phyloP scores from a whole-genome alignment of 1,140 invertebrate species.

The Tetraneura akinire region DNA sequence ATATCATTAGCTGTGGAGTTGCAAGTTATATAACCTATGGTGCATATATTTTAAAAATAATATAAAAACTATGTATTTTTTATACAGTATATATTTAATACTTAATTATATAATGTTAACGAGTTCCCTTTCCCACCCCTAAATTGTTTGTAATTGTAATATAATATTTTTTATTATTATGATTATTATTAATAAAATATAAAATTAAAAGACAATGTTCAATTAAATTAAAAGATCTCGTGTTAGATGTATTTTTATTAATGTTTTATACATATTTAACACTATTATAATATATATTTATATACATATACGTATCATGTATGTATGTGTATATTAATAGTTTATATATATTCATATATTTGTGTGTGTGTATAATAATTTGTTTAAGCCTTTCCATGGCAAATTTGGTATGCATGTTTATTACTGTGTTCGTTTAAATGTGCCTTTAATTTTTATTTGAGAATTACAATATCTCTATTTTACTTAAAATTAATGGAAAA shows the following conservation, averaged over 20 bases:
- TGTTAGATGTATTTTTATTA: slow-evolving; percentile 50
- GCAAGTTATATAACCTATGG: slow-evolving; percentile 29
- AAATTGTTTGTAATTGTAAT: slow-evolving; percentile 36
- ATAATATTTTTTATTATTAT: slow-evolving; percentile 18
- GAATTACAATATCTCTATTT: slow-evolving; percentile 20
- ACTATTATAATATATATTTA: not conserved
- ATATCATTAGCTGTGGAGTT: slow-evolving; percentile 11
- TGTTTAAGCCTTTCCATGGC: slow-evolving; percentile 50
- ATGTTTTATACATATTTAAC: slow-evolving; percentile 26
- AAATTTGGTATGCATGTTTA: slow-evolving; percentile 47
- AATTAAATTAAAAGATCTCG: slow-evolving; percentile 49
- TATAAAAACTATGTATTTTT: slow-evolving; percentile 43
- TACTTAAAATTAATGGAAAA: slow-evolving; percentile 22
- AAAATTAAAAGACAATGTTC: slow-evolving; percentile 51
- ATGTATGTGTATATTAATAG: not conserved
- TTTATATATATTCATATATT: not conserved
- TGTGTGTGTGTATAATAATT: slow-evolving; percentile 21
- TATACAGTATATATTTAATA: slow-evolving; percentile 38
- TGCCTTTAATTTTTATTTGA: slow-evolving; percentile 41
- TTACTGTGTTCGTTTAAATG: slow-evolving; percentile 49
- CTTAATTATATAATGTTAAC: slow-evolving; percentile 30
- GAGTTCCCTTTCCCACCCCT: slow-evolving; percentile 20
- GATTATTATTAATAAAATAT: not conserved
- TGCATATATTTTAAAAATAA: slow-evolving; percentile 27
- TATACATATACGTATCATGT: not conserved